phyloP scores from a whole-genome alignment of 2,797 vertebrate genomes.

The Mus caroli region DNA sequence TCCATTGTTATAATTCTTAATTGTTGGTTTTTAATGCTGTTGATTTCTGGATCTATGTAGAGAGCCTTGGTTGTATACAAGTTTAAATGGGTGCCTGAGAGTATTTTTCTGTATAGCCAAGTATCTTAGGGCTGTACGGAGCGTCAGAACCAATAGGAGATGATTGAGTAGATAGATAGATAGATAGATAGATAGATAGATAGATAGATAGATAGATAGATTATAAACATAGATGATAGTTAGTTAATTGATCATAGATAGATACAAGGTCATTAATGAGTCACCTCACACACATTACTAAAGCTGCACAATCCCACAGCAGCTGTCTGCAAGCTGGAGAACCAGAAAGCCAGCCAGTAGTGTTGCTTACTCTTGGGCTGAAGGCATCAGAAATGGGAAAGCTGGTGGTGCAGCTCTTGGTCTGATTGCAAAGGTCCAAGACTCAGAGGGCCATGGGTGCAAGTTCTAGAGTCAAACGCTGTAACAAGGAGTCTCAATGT shows the following conservation, averaged over 20 bases:
- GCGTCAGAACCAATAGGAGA: neutral
- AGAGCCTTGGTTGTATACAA: constrained; percentile 7
- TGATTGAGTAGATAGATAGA: neutral
- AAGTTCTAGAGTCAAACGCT: neutral
- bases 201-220: neutral
- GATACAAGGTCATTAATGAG: neutral
- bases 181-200: neutral
- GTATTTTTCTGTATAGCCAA: constrained; percentile 33
- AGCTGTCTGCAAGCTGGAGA: neutral
- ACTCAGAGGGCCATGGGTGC: neutral
- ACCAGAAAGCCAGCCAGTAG: neutral
- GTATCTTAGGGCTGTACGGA: neutral
- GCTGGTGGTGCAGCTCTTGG: neutral
- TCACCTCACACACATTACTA: neutral
- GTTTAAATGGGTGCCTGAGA: neutral
- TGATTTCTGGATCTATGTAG: constrained; percentile 19
- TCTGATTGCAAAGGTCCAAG: neutral
- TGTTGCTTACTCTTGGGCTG: neutral
- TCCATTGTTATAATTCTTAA: neutral
- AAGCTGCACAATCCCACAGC: neutral
- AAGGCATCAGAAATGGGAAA: neutral
- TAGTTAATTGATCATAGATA: neutral
- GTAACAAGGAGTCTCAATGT: neutral
- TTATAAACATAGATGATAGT: neutral
- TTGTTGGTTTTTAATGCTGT: constrained; percentile 35